phyloP scores from a whole-genome alignment of 2,113 vertebrate genomes.

The Eira barbara region DNA sequence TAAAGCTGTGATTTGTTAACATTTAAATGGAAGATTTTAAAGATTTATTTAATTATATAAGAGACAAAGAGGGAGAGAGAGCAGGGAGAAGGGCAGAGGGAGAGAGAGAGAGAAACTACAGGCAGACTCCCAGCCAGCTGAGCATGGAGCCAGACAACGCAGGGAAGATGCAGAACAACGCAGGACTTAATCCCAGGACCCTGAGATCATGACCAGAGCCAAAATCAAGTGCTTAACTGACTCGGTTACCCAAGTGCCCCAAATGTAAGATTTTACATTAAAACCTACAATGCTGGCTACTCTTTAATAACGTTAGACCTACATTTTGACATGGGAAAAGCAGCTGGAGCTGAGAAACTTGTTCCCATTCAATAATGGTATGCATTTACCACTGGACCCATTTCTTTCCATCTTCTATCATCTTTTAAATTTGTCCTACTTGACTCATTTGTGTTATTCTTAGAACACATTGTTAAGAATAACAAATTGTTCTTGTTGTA shows the following conservation, averaged over 20 bases:
- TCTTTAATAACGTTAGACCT: neutral
- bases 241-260: neutral
- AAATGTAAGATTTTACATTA: neutral
- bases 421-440: neutral
- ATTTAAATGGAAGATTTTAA: neutral
- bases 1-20: neutral
- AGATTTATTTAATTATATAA: neutral
- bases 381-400: fast-evolving
- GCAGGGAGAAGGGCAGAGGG: neutral
- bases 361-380: neutral
- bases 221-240: neutral
- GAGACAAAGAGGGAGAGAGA: neutral
- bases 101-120: neutral
- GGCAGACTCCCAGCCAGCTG: neutral
- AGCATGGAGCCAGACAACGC: neutral
- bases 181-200: neutral
- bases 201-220: neutral
- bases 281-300: neutral
- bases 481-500: neutral
- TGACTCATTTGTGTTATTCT: neutral
- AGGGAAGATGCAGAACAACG: neutral
- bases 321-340: neutral
- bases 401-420: neutral
- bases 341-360: neutral
- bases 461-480: neutral